A percentile compares a stretch with the other conserved stretches of the same genome.
Evolutionary conservation across 2,888 invertebrate genomes (phyloP).

Genomic region (Ellobium chinense): DNA sequence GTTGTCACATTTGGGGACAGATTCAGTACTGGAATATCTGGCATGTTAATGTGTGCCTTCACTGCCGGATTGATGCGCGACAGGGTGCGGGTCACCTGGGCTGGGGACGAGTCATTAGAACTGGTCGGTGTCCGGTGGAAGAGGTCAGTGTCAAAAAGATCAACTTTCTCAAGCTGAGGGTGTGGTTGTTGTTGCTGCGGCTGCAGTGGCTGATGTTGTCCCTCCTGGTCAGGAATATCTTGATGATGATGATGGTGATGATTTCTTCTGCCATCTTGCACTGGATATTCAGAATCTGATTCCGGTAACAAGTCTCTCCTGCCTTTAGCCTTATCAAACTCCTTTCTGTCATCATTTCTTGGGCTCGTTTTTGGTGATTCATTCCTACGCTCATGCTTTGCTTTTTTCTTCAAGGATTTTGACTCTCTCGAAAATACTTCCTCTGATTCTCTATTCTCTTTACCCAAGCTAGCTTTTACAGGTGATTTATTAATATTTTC

Average conservation of each 20-base stretch:
- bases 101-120: constrained; percentile 16
- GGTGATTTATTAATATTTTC: not conserved
- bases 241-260: not conserved
- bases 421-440: not conserved
- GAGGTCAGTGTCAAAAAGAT: constrained; percentile 20
- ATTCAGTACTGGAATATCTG: not conserved
- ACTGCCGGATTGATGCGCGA: not conserved
- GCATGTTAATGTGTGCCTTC: not conserved
- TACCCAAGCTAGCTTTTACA: not conserved
- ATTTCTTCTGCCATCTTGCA: no score
- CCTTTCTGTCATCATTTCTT: not conserved
- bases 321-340: not conserved
- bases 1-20: not conserved
- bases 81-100: not conserved
- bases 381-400: no score
- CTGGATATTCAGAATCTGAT: no score
- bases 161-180: constrained; percentile 31
- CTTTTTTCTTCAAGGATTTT: not conserved
- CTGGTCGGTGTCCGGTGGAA: not conserved
- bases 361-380: not conserved
- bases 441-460: not conserved
- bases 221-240: not conserved
- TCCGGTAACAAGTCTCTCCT: not conserved
- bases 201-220: not conserved
- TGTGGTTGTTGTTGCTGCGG: not conserved